Evolutionary conservation across 1,140 invertebrate genomes (phyloP), one percentile per base, ranked within the genome.

Genomic region (Pygmarrhopalites habei): DNA sequence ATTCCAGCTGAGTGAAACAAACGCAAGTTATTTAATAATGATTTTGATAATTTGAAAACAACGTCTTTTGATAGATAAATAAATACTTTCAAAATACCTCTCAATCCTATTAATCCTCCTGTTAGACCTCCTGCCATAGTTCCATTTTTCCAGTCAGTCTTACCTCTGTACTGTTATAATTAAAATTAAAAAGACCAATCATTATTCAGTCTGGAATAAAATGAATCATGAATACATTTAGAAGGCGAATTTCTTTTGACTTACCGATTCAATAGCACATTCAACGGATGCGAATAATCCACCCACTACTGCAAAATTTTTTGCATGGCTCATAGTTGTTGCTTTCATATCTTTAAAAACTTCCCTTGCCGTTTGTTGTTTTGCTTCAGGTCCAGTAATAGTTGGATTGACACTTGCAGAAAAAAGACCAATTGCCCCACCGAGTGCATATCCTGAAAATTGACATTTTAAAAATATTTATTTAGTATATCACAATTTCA

Each of bases 251-350:
- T n/a, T 7, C 32, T 35, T 10, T 28, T 28, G 5, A 77, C 78
- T 79, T 77, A 91, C 89, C 59, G 83, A 84, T 83, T 98, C 94
- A 74, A 97, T 89, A 21, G 84, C 81, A 75, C 95, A 98, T 79
- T 97, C 94, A 12, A 94, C 85, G 7, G 85, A 88, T 30, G 95
- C 86, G 79, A 98, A 99, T 52, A 98, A 82, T 23, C 86, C 84
- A 59, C 95, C 96, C 69, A 98, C 82, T 49, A 95, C 79, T 21
- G 94, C 95, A 84, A 99, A 99, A 77, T 97, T 98, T 79, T 98
- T 98, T 0, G 89, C 95, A 79, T 98, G 96, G 57, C 89, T 85
- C 43, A 93, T 74, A 55, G 91, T 93, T 5, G 93, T 87, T 0
- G 79, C 80, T 77, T 89, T 92, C 91, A 98, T 95, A 77, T 99